Base-by-base conservation (phyloP, 2,113 vertebrate genomes). In the Rhinolophus ferrumequinum region DNA sequence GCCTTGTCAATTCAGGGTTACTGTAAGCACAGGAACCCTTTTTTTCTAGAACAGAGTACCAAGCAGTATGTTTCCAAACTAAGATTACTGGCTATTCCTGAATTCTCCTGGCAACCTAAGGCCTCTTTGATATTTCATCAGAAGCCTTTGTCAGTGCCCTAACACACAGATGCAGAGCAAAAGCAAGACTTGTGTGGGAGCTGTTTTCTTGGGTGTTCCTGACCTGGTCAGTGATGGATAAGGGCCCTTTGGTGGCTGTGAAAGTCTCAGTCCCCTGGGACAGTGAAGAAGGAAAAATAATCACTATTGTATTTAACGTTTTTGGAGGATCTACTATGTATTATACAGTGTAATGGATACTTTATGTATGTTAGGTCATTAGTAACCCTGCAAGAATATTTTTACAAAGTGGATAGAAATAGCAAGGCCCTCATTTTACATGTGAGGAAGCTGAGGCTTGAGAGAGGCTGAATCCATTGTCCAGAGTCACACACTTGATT, bases 391-490 rank as follows among this genome's bases (percentile, higher is more conserved):
- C 15, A n/a, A 38, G 76, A 69, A 22, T 2, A 54, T 81, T 24
- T 80, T 21, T 87, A 18, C 24, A 62, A 18, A 82, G 30, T 26
- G 12, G 35, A 21, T 66, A 66, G 89, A 92, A 94, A 54, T 56
- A 84, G 47, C 64, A 58, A 38, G 81, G n/a, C 81, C 75, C 93
- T 90, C 67, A 3, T 33, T 94, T 89, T 88, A 90, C 28, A 56
- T 1, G 38, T 33, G 94, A 94, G 56, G 93, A 93, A 95, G 83
- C 96, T 97, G 92, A 94, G 93, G 84, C 90, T 88, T 91, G 64
- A 60, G 54, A 77, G 94, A 97, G 81, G 54, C 76, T 64, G 58
- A 89, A 56, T 66, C 54, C 90, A 94, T 96, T 92, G 94, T 94
- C 88, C 88, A 90, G 90, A 94, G 82, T 90, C 94, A 96, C 91